phyloP scores from a whole-genome alignment of 64 coral and sea anemone species.

The Anthopleura sola region DNA sequence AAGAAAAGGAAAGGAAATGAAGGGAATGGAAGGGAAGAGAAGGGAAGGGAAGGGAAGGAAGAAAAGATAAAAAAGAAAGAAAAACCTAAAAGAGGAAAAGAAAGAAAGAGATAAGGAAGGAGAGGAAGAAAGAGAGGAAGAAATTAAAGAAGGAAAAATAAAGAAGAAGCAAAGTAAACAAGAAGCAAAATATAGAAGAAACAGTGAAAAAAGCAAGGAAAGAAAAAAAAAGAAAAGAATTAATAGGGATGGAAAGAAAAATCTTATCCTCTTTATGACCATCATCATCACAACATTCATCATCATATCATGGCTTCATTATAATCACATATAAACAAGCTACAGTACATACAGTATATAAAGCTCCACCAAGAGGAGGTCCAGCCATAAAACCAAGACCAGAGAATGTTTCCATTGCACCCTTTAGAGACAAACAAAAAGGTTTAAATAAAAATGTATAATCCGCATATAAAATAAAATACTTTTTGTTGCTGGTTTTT shows the following conservation, averaged over 20 bases:
- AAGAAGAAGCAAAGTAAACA: neutral
- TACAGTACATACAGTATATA: conserved; percentile 60
- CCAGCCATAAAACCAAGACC: conserved; percentile 76
- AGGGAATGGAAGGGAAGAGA: neutral
- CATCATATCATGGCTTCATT: too few relatives aligned
- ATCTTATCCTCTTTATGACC: too few relatives aligned
- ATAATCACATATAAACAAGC: neutral
- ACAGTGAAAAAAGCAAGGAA: neutral
- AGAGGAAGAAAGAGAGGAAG: neutral
- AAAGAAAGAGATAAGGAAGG: neutral
- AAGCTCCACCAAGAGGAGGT: conserved; percentile 61
- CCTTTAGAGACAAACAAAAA: conserved; percentile 34
- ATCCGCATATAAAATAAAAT: too few relatives aligned
- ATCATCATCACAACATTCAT: too few relatives aligned
- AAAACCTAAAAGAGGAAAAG: neutral
- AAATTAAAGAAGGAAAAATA: neutral
- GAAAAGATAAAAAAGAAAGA: neutral
- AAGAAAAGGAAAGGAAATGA: neutral
- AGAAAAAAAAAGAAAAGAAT: too few relatives aligned
- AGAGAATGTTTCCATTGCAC: conserved; percentile 81
- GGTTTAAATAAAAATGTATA: neutral
- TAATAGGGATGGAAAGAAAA: too few relatives aligned
- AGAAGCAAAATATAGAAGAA: neutral
- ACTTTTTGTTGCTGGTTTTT: too few relatives aligned
- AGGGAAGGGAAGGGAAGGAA: neutral